These are phyloP conservation scores for Melipona quadrifasciata DNA, from an alignment of 1,140 invertebrate genomes.

Conservation along the genomic window DNA sequence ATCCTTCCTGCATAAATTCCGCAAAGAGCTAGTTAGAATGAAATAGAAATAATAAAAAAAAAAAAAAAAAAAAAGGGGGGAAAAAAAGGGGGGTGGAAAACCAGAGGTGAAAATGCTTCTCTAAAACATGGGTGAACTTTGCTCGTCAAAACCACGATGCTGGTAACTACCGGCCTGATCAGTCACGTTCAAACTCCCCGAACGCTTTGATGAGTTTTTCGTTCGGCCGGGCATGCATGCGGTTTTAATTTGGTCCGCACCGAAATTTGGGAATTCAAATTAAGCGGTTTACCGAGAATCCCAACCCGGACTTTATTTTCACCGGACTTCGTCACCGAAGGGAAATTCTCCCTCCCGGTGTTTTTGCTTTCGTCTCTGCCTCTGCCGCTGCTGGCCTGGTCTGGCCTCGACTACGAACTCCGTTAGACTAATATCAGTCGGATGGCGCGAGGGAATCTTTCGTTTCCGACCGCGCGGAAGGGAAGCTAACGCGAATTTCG, in stretches of 20 bases:
- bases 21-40: no score
- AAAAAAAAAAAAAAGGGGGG: background rate
- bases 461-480: conserved; percentile 5
- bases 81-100: background rate
- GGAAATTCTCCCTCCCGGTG: background rate
- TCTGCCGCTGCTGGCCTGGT: no score
- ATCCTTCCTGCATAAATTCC: background rate
- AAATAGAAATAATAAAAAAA: background rate
- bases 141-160: background rate
- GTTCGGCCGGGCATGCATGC: background rate
- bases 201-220: conserved; percentile 1
- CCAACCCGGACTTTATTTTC: background rate
- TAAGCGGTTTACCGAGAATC: conserved; percentile 23
- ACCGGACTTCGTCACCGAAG: conserved; percentile 13
- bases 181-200: background rate
- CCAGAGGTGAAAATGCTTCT: background rate
- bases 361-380: background rate
- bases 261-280: conserved; percentile 19
- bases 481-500: conserved; percentile 43
- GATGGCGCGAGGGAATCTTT: conserved; percentile 18
- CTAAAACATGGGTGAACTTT: background rate
- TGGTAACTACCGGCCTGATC: background rate
- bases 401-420: conserved; percentile 14
- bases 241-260: conserved; percentile 22
- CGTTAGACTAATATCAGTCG: conserved; percentile 42